phyloP scores from a whole-genome alignment of 2,797 vertebrate genomes.

The Oophaga sylvatica region DNA sequence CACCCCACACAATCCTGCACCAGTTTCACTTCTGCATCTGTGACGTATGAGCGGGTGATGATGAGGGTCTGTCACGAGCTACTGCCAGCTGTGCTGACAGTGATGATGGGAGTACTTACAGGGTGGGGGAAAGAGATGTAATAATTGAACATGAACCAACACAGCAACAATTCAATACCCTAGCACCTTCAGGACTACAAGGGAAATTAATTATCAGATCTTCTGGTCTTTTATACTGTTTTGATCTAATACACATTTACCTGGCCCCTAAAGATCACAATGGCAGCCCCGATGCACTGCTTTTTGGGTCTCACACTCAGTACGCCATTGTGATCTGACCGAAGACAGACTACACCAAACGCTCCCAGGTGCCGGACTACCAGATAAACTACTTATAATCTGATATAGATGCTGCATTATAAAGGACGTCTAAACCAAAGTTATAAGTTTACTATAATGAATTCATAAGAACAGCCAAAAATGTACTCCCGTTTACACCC shows the following conservation, averaged over 20 bases:
- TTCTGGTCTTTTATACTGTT: too few relatives aligned
- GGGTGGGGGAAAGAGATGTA: not conserved
- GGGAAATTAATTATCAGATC: not conserved
- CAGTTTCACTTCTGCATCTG: slow-evolving; percentile 31
- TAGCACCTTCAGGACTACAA: too few relatives aligned
- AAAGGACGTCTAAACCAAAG: too few relatives aligned
- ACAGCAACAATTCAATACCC: not conserved
- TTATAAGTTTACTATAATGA: not conserved
- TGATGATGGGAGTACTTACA: too few relatives aligned
- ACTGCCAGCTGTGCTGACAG: not conserved
- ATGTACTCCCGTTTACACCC: not conserved
- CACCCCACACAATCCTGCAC: not conserved
- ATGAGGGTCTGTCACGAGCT: not conserved
- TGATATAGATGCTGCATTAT: too few relatives aligned
- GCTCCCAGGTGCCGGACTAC: too few relatives aligned
- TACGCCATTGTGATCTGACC: too few relatives aligned
- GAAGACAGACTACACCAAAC: too few relatives aligned
- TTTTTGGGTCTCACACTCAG: too few relatives aligned
- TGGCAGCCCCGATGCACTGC: too few relatives aligned
- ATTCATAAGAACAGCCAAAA: not conserved
- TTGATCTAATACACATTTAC: too few relatives aligned
- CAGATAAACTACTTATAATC: too few relatives aligned
- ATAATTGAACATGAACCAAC: not conserved
- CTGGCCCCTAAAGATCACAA: not conserved
- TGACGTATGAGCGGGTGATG: not conserved